A percentile compares a stretch with the other conserved stretches of the same genome.
phyloP scores from a whole-genome alignment of 2,888 invertebrate genomes.

The Temnothorax ravouxi region DNA sequence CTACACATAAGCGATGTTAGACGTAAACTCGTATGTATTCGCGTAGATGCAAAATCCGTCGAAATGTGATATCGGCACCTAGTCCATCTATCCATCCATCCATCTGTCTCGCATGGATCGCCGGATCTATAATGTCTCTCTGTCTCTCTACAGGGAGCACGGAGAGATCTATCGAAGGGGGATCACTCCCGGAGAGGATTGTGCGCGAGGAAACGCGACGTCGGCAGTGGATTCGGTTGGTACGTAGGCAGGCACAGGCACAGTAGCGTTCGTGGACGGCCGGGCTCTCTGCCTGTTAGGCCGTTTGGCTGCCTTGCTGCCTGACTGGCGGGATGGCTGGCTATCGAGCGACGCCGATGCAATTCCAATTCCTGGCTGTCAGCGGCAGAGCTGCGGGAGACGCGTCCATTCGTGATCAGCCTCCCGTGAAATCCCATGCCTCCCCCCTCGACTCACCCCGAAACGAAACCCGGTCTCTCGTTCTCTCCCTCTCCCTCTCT shows the following conservation, averaged over 20 bases:
- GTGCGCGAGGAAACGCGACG: constrained; percentile 52
- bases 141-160: constrained; percentile 24
- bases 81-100: constrained; percentile 53
- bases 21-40: constrained; percentile 33
- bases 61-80: constrained; percentile 61
- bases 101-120: constrained; percentile 65
- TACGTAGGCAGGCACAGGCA: constrained; percentile 65
- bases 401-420: constrained; percentile 86
- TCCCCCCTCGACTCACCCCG: constrained; percentile 78
- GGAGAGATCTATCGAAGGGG: constrained; percentile 56
- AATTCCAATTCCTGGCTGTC: constrained; percentile 87
- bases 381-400: constrained; percentile 86
- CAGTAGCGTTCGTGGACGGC: constrained; percentile 72
- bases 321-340: constrained; percentile 83
- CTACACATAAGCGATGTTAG: not conserved
- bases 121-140: constrained; percentile 40
- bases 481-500: constrained; percentile 60
- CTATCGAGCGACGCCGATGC: constrained; percentile 87
- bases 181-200: constrained; percentile 53
- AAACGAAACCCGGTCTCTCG: constrained; percentile 75
- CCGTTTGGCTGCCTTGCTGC: constrained; percentile 78
- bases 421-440: constrained; percentile 86
- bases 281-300: constrained; percentile 73
- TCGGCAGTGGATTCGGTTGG: constrained; percentile 71
- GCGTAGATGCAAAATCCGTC: constrained; percentile 43